Conservation (phyloP, 2,888 invertebrate species). For the Plagiodera versicolora region DNA sequence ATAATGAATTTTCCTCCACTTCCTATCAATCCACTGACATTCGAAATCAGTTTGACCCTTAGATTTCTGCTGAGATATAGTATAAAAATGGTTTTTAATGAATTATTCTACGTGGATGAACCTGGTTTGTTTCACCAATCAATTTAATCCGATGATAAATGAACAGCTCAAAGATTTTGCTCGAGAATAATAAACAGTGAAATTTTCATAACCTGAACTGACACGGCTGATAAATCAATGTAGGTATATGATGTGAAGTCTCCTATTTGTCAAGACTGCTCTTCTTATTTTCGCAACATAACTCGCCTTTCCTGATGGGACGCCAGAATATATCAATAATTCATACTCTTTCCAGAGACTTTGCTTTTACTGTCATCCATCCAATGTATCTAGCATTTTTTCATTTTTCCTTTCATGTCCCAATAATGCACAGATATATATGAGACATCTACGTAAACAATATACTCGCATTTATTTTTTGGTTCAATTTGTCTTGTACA, state of each 20-base stretch:
- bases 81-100: no score
- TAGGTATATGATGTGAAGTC: not conserved
- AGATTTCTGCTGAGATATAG: no score
- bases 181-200: not conserved
- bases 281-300: not conserved
- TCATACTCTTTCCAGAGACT: not conserved
- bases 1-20: no score
- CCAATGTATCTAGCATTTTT: not conserved
- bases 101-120: not conserved
- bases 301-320: not conserved
- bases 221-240: not conserved
- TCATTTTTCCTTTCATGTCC: not conserved
- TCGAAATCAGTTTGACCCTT: no score
- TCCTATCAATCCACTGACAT: no score
- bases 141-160: not conserved
- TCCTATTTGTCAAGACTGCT: not conserved
- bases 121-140: not conserved
- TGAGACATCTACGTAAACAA: no score
- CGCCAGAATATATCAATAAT: not conserved
- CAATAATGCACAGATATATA: not conserved
- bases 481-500: no score
- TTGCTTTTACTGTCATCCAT: not conserved
- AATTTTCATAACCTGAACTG: not conserved
- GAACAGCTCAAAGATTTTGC: not conserved
- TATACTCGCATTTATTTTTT: no score